Percentiles rank a stretch among this genome's conserved stretches.
These are phyloP conservation scores for Porites lobata DNA, from an alignment of 92 coral and sea anemone species.

Conservation along the genomic window DNA sequence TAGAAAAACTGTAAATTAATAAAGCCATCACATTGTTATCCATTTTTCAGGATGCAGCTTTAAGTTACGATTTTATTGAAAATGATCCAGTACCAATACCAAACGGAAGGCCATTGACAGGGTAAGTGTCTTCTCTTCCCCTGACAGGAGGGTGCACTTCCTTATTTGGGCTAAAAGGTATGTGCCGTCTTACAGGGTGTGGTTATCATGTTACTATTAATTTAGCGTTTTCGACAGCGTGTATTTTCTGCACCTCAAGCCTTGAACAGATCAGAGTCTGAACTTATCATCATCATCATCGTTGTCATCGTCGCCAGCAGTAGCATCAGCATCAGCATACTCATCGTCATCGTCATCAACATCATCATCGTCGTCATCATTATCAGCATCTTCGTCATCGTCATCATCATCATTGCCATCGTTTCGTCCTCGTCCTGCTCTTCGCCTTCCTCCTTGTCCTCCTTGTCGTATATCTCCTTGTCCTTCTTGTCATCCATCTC, in stretches of 20 bases:
- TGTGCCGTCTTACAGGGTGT: background rate
- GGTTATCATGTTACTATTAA: background rate
- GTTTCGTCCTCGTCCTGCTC: background rate
- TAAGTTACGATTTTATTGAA: slow-evolving; percentile 40
- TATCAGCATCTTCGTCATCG: background rate
- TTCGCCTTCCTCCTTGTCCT: background rate
- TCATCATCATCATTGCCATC: too few species aligned
- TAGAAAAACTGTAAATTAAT: background rate
- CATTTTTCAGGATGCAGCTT: slow-evolving; percentile 15
- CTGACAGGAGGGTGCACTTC: background rate
- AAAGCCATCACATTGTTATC: slow-evolving; percentile 3
- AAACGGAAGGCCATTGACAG: slow-evolving; percentile 31
- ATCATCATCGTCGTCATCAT: too few species aligned
- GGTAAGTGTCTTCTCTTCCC: slow-evolving; percentile 17
- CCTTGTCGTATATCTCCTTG: background rate
- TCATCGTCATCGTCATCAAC: too few species aligned
- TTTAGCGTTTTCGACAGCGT: background rate
- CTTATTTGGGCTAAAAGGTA: slow-evolving; percentile 3
- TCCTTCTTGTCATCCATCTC: background rate
- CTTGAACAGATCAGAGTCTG: background rate
- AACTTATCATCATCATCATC: too few species aligned
- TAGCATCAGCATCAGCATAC: too few species aligned
- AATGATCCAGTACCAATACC: slow-evolving; percentile 35
- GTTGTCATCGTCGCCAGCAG: too few species aligned
- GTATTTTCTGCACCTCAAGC: background rate